Evolutionary conservation across 2,113 vertebrate genomes (phyloP), one percentile per base, ranked within the genome.

Genomic region (Sardina pilchardus): DNA sequence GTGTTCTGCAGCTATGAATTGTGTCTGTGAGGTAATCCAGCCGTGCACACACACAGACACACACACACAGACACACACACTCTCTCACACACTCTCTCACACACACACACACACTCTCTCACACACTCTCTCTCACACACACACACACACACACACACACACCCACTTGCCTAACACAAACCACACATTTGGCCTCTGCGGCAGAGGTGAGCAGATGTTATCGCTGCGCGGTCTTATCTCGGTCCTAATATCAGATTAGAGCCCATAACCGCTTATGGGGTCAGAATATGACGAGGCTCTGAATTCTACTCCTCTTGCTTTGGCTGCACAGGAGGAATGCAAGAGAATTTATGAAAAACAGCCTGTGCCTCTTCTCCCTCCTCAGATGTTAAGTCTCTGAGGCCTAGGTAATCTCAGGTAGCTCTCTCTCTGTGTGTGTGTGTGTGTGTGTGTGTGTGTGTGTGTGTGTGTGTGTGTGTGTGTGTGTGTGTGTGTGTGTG

Each of bases 171-270:
- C 30, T 78, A 78, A 34, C 71, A 39, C 71, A 36, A 78, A 78
- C 71, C 71, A 34, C 71, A 78, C 71, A 78, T 78, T 36, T 34
- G 71, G 26, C 26, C 71, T 78, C 0, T 36, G 30, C 2, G 9
- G 71, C 26, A 78, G 71, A 78, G 71, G 71, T 78, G 71, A 78
- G 30, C 71, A 78, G 71, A 78, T 78, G 30, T 16, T 78, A 78
- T 78, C 34, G 2, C 10, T 0, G 71, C 26, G 1, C 71, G 6
- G 71, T 78, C 71, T 78, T 78, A 78, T 78, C 71, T 78, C 30
- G 2, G 30, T 34, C 14, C 10, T 34, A 78, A 17, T 78, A 78
- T 78, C 71, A 78, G 71, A 78, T 78, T 78, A 78, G 71, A 36
- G 30, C 36, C 30, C 71, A 36, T 39, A 78, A 78, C 30, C 71